These are phyloP conservation scores for Cathartes aura DNA, from an alignment of 2,113 vertebrate genomes.

Conservation along the genomic window DNA sequence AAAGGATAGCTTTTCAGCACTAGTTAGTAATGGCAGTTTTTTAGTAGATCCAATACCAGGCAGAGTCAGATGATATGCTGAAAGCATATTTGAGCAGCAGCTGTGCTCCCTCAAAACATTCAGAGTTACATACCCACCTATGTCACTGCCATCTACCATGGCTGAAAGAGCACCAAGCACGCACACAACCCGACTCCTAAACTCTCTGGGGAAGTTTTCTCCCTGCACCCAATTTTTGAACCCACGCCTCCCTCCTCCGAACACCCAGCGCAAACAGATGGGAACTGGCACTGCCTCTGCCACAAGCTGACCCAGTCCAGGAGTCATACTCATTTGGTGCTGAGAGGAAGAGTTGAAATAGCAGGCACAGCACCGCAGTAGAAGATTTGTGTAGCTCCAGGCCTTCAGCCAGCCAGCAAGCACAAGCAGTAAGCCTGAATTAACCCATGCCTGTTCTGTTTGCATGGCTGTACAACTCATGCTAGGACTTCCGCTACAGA, in stretches of 20 bases:
- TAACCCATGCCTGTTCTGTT: neutral
- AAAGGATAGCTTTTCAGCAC: neutral
- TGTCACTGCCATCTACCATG: neutral
- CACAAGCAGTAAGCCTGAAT: neutral
- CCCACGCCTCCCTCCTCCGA: neutral
- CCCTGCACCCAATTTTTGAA: neutral
- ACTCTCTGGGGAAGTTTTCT: neutral
- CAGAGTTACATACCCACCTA: neutral
- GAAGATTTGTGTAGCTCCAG: neutral
- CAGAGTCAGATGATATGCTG: neutral
- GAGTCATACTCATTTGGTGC: no score
- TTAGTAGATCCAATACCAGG: no score
- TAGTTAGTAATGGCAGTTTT: no score
- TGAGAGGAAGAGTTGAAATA: no score
- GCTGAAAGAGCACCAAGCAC: neutral
- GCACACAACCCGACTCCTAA: neutral
- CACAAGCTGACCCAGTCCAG: no score
- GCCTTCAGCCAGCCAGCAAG: neutral
- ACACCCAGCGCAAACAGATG: neutral
- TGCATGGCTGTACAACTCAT: neutral
- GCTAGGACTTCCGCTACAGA: no score
- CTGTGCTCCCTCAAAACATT: neutral
- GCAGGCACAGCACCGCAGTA: rapidly evolving
- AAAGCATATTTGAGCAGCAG: neutral
- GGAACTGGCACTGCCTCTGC: neutral